Conservation (phyloP, 2,888 invertebrate genomes). For the Yponomeuta sedellus region DNA sequence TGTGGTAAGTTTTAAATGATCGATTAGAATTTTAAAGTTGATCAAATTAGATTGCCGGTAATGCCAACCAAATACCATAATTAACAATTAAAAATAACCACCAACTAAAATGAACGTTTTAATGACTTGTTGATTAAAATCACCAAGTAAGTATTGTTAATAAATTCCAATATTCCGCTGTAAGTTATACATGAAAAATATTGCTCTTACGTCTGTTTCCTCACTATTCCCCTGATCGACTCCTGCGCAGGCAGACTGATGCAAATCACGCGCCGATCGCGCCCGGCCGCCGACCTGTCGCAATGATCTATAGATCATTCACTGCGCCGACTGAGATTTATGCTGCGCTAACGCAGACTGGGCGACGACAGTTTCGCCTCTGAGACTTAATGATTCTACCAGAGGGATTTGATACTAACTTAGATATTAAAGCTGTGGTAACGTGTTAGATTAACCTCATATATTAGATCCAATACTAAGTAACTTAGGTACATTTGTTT, state of each 20-base stretch:
- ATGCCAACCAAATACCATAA: too few relatives aligned
- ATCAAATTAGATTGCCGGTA: too few relatives aligned
- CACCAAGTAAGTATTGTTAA: background rate
- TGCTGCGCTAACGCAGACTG: slow-evolving; percentile 25
- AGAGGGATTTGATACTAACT: background rate
- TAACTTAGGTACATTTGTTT: too few relatives aligned
- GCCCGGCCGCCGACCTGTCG: slow-evolving; percentile 26
- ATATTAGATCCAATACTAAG: background rate
- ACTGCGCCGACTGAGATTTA: slow-evolving; percentile 28
- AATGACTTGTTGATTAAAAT: too few relatives aligned
- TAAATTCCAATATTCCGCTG: background rate
- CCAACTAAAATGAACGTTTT: too few relatives aligned
- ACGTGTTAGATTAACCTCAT: background rate
- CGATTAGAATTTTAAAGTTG: too few relatives aligned
- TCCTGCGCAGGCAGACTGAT: slow-evolving; percentile 26
- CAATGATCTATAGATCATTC: slow-evolving; percentile 37
- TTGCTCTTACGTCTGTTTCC: background rate
- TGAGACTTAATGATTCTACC: background rate
- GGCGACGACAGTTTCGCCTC: slow-evolving; percentile 23
- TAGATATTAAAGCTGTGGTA: background rate
- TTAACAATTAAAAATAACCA: too few relatives aligned
- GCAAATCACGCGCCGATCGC: slow-evolving; percentile 36
- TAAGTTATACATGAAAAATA: slow-evolving; percentile 1
- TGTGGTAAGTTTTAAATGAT: too few relatives aligned
- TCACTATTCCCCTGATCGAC: background rate